Evolutionary conservation across 2,888 invertebrate genomes (phyloP).

Genomic region (Rhingia rostrata): DNA sequence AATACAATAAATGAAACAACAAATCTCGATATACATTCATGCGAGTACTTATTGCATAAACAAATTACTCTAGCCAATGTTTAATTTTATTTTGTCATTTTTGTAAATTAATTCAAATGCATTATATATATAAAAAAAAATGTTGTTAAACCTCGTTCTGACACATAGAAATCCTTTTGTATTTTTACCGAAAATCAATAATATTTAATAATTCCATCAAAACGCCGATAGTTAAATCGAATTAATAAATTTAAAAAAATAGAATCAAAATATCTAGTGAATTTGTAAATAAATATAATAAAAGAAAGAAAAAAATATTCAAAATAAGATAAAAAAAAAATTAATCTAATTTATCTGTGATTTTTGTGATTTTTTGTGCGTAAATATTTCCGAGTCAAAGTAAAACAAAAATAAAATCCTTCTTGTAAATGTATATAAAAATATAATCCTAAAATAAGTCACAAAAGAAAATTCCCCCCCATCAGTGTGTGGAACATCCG

Average conservation of each 20-base stretch:
- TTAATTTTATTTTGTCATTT: conserved; percentile 42
- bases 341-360: conserved; percentile 77
- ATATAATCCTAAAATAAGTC: conserved; percentile 38
- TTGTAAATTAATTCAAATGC: conserved; percentile 24
- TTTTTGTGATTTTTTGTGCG: conserved; percentile 77
- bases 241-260: conserved; percentile 46
- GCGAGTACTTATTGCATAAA: conserved; percentile 56
- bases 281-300: conserved; percentile 68
- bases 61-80: conserved; percentile 60
- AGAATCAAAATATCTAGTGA: conserved; percentile 48
- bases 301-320: conserved; percentile 13
- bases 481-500: conserved; percentile 47
- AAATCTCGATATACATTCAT: conserved; percentile 41
- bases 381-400: conserved; percentile 77
- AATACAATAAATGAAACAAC: conserved; percentile 36
- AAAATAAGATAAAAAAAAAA: conserved; percentile 36
- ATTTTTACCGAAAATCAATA: conserved; percentile 67
- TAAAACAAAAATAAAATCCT: conserved; percentile 45
- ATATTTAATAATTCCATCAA: conserved; percentile 65
- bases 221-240: conserved; percentile 63
- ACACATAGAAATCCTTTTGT: conserved; percentile 54
- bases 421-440: conserved; percentile 51
- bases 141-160: conserved; percentile 58
- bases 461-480: conserved; percentile 31
- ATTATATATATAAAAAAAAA: conserved; percentile 33